Base-by-base conservation (phyloP, 2,888 invertebrate genomes). In the Pimpla rufipes region DNA sequence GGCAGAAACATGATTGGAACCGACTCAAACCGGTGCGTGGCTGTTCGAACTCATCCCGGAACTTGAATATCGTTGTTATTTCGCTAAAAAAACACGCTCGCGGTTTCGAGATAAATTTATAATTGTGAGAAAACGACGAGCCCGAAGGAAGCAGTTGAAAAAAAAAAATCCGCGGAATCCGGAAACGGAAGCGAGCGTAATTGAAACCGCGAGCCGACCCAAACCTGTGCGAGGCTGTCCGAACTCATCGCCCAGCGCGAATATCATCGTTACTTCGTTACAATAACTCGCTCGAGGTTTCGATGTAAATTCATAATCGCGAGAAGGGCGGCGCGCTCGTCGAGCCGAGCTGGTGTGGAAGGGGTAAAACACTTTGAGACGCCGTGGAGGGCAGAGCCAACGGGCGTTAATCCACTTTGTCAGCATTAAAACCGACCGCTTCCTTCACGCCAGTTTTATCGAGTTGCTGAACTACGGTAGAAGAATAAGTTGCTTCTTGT, bases 401-500 rank as follows among this genome's bases (percentile, higher is more conserved):
- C 47, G 47, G 71, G 73, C 82, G 83, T 83, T 89, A 87, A 89
- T 89, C 87, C 85, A 88, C 87, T 89, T 88, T 88, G 86, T 88
- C 87, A 87, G 87, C 82, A 80, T 75, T 85, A 88, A 59, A 37
- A 88, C 86, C 84, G 84, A 85, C 84, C 84, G 79, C 85, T 81
- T 85, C 85, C 87, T 85, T 87, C 85, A 74, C 86, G 79, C 79
- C 45, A 80, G 81, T 87, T 88, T 88, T 83, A 88, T 87, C 86
- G 87, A 84, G 84, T 79, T 83, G 70, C 75, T 79, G 40, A 77
- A 80, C 76, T 47, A 37, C 45, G 40, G 35, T 59, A 71, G 77
- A 75, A 75, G 80, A 70, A 45, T 42, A 79, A 45, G 78, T 83
- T 68, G 42, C 45, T 68, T 42, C 57, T 47, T 78, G 74, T 71